These are phyloP conservation scores for Tenualosa ilisha DNA, from an alignment of 2,797 vertebrate species.

Conservation along the genomic window DNA sequence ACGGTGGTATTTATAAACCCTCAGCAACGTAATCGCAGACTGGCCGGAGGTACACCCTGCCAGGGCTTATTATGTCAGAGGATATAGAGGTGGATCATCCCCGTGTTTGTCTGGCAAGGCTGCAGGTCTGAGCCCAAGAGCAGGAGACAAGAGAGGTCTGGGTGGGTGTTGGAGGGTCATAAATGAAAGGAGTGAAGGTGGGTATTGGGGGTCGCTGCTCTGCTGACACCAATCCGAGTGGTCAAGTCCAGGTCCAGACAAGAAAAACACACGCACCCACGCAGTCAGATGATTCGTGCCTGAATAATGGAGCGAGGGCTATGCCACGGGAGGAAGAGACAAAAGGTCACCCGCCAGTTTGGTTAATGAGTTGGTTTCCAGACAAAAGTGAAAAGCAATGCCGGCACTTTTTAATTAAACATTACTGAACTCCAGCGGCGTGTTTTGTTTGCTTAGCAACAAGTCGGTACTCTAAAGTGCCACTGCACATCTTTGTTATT, in stretches of 20 bases:
- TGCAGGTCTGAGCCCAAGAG: conserved; percentile 41
- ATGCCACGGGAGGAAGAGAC: background rate
- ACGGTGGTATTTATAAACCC: conserved; percentile 65
- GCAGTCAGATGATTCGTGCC: background rate
- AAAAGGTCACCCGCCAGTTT: background rate
- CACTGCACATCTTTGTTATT: background rate
- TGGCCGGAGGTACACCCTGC: conserved; percentile 56
- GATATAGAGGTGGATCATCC: conserved; percentile 69
- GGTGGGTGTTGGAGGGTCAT: background rate
- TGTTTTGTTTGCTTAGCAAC: background rate
- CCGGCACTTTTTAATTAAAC: conserved; percentile 5
- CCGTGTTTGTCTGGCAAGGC: conserved; percentile 64
- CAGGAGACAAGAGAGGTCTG: background rate
- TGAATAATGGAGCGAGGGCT: background rate
- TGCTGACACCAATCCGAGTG: background rate
- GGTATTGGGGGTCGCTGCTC: background rate
- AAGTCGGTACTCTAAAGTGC: background rate
- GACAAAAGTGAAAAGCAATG: background rate
- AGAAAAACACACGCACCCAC: background rate
- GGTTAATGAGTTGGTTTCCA: conserved; percentile 11
- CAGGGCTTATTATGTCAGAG: conserved; percentile 75
- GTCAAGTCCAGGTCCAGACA: background rate
- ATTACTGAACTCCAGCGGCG: background rate
- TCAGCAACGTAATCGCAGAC: conserved; percentile 52
- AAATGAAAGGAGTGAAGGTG: too few species aligned